Conservation (phyloP, 2,888 invertebrate species). For the Sinodicranocentrus sp. region DNA sequence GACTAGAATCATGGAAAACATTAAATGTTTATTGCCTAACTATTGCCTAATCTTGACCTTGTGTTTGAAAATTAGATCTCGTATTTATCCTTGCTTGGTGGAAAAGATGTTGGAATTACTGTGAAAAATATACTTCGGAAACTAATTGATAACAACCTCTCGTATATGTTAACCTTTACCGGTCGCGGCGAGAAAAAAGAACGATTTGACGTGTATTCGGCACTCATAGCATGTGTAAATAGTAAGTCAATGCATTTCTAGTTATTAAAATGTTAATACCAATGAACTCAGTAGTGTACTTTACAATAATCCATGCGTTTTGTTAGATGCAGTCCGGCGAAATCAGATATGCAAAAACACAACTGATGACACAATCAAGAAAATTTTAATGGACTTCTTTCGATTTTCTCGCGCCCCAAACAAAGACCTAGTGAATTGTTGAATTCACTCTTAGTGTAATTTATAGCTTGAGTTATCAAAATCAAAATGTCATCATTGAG, state of each 20-base stretch:
- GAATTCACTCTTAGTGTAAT: neutral
- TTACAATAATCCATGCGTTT: neutral
- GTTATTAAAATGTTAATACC: neutral
- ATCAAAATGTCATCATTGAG: neutral
- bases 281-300: too few species aligned
- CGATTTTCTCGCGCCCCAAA: neutral
- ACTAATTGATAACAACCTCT: neutral
- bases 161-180: neutral
- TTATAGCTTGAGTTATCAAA: neutral
- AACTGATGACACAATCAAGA: neutral
- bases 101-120: neutral
- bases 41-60: too few species aligned
- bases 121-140: neutral
- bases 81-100: neutral
- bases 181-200: neutral
- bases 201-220: neutral
- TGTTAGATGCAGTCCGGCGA: neutral
- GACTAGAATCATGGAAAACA: too few species aligned
- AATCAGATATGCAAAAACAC: neutral
- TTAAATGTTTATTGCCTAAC: too few species aligned
- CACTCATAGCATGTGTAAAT: neutral
- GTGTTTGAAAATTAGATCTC: too few species aligned
- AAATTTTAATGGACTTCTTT: neutral
- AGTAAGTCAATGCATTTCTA: neutral
- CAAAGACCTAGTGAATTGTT: neutral